Conservation (phyloP, 1,140 invertebrate species). For the Drosophila grimshawi region DNA sequence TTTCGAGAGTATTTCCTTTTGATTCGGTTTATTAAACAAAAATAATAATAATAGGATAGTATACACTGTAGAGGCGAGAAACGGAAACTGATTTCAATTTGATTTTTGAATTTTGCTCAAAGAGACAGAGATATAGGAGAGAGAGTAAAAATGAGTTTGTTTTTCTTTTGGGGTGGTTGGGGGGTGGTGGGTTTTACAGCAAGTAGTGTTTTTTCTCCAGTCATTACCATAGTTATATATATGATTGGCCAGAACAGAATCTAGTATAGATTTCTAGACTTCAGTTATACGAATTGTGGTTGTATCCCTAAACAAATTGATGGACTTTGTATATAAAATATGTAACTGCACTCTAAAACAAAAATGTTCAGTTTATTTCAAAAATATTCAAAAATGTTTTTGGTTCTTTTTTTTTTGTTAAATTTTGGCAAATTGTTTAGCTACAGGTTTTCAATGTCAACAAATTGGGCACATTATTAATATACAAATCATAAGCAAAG, state of each 20-base stretch:
- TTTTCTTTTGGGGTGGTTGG: slow-evolving; percentile 16
- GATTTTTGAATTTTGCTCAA: slow-evolving; percentile 59
- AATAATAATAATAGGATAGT: slow-evolving; percentile 57
- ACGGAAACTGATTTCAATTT: slow-evolving; percentile 44
- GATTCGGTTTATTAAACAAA: slow-evolving; percentile 38
- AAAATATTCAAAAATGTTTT: slow-evolving; percentile 74
- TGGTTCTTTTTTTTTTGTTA: slow-evolving; percentile 8
- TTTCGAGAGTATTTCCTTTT: slow-evolving; percentile 9
- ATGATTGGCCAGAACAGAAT: slow-evolving; percentile 69
- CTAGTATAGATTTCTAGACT: background rate
- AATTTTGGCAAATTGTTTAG: slow-evolving; percentile 68
- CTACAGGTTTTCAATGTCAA: slow-evolving; percentile 77
- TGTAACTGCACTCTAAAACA: slow-evolving; percentile 60
- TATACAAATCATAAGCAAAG: slow-evolving; percentile 40
- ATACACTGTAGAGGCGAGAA: slow-evolving; percentile 62
- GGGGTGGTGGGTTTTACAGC: slow-evolving; percentile 32
- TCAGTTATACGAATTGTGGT: slow-evolving; percentile 26
- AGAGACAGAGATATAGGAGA: slow-evolving; percentile 43
- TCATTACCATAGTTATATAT: slow-evolving; percentile 77
- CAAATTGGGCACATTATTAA: slow-evolving; percentile 74
- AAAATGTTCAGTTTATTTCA: slow-evolving; percentile 60
- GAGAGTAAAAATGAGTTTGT: slow-evolving; percentile 33
- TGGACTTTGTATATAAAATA: slow-evolving; percentile 28
- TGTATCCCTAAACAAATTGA: slow-evolving; percentile 39
- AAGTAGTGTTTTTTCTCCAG: slow-evolving; percentile 71